Evolutionary conservation across 2,888 invertebrate genomes (phyloP).

Genomic region (Panzeria rudis): DNA sequence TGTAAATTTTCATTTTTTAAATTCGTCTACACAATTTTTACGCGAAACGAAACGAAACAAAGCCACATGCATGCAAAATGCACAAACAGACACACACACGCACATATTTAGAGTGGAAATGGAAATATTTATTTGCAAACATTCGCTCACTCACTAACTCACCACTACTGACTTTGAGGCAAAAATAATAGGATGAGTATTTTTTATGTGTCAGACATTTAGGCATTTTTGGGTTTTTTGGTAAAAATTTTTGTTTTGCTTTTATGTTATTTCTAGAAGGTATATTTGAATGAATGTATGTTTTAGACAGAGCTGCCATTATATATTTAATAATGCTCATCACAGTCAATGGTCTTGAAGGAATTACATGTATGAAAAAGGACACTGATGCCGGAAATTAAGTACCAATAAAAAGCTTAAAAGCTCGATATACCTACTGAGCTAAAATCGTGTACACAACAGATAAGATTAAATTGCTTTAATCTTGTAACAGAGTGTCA

Average conservation of each 20-base stretch:
- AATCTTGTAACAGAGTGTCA: no score
- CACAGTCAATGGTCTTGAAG: no score
- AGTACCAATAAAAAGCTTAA: no score
- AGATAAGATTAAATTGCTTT: no score
- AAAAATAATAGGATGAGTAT: conserved; percentile 46
- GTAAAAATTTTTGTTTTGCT: conserved; percentile 1
- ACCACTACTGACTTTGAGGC: neutral
- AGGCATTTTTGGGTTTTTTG: conserved; percentile 59
- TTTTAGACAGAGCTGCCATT: conserved; percentile 44
- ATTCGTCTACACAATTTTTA: conserved; percentile 48
- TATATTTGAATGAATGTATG: conserved; percentile 25
- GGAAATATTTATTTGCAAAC: conserved; percentile 29
- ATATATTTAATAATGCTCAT: no score
- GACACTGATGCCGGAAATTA: no score
- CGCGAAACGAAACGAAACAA: conserved; percentile 34
- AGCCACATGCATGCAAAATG: conserved; percentile 2
- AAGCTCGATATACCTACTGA: no score
- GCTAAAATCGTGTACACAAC: no score
- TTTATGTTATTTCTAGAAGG: neutral
- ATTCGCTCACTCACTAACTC: conserved; percentile 13
- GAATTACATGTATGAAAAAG: no score
- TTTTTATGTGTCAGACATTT: conserved; percentile 68
- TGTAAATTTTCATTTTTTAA: conserved; percentile 63
- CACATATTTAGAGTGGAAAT: conserved; percentile 6
- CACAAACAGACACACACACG: neutral